Percentiles rank a stretch among this genome's conserved stretches.
Evolutionary conservation across 2,888 invertebrate genomes (phyloP).

Genomic region (Netelia melanura): DNA sequence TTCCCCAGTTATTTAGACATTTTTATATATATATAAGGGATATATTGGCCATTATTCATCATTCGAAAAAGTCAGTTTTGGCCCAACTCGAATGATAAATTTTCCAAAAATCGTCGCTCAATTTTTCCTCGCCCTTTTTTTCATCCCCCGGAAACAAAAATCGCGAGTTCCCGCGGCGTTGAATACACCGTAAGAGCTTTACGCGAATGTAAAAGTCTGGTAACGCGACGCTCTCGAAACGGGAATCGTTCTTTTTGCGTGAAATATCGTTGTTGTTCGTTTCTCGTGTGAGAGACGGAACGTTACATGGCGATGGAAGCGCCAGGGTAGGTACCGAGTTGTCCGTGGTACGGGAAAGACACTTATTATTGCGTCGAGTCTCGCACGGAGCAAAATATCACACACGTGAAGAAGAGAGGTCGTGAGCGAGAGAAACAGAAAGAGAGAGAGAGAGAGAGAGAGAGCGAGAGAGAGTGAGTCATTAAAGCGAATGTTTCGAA

Average conservation of each 20-base stretch:
- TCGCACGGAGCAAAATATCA: background rate
- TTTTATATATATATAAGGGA: too few species aligned
- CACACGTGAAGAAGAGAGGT: background rate
- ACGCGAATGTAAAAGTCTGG: conserved; percentile 6
- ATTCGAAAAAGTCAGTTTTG: too few species aligned
- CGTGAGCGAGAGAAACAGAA: conserved; percentile 6
- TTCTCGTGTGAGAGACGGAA: background rate
- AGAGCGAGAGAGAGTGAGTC: conserved; percentile 42
- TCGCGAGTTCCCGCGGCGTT: too few species aligned
- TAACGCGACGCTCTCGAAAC: background rate
- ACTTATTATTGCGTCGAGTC: conserved; percentile 11
- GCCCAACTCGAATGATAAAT: too few species aligned
- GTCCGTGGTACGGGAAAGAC: conserved; percentile 18
- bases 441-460: conserved; percentile 21
- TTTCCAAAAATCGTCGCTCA: too few species aligned
- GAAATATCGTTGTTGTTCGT: conserved; percentile 49
- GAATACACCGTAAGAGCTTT: background rate
- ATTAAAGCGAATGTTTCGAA: conserved; percentile 76
- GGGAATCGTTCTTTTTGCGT: conserved; percentile 50
- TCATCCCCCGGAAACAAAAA: too few species aligned
- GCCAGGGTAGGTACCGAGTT: conserved; percentile 3
- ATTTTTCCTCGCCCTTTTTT: too few species aligned
- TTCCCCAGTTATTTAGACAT: background rate
- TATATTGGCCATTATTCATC: too few species aligned
- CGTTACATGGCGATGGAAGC: conserved; percentile 38